phyloP scores from a whole-genome alignment of 53 echinoderm and acorn worm genomes.

The Apostichopus leukothele region DNA sequence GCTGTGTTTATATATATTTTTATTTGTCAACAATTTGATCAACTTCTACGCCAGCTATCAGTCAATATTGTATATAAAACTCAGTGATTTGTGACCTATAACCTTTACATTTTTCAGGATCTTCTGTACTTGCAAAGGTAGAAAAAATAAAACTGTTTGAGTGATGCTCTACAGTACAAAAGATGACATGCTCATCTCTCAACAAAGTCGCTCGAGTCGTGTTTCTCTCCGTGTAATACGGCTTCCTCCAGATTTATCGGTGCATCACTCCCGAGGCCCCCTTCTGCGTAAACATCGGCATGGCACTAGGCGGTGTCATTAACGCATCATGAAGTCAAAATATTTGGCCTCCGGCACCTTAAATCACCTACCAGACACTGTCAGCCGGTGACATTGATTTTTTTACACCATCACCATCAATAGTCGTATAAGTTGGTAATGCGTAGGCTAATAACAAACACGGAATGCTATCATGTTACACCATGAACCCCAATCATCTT shows the following conservation, averaged over 20 bases:
- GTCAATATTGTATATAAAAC: background rate
- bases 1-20: no score
- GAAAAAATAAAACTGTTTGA: background rate
- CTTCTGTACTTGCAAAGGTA: background rate
- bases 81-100: background rate
- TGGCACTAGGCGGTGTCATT: conserved; percentile 16
- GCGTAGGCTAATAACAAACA: conserved; percentile 11
- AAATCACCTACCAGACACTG: conserved; percentile 37
- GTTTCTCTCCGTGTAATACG: background rate
- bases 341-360: conserved; percentile 38
- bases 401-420: conserved; percentile 6
- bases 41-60: background rate
- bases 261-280: conserved; percentile 16
- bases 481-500: background rate
- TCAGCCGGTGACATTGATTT: background rate
- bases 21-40: background rate
- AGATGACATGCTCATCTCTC: conserved; percentile 1
- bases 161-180: background rate
- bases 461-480: background rate
- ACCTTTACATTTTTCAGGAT: background rate
- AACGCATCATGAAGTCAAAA: conserved; percentile 9
- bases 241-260: conserved; percentile 2
- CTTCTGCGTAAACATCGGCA: conserved; percentile 25
- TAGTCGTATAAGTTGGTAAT: conserved; percentile 8
- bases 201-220: background rate